phyloP scores from a whole-genome alignment of 1,140 invertebrate genomes.

The Brachionus rubens region DNA sequence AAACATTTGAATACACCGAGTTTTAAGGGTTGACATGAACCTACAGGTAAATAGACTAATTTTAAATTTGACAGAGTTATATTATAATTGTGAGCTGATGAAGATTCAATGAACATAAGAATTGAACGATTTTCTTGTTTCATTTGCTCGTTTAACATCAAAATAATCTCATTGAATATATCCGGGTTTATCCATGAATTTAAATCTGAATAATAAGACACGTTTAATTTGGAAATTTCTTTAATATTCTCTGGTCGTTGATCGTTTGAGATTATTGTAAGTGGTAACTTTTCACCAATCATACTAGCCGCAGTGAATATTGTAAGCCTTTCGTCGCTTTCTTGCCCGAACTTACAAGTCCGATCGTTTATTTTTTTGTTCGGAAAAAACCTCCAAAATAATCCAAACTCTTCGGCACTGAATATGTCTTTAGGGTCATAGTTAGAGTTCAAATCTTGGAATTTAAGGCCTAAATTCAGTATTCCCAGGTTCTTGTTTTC shows the following conservation, averaged over 20 bases:
- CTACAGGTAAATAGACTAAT: neutral
- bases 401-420: neutral
- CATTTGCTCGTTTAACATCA: neutral
- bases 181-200: conserved; percentile 5
- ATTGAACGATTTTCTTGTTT: conserved; percentile 2
- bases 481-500: neutral
- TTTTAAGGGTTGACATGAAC: neutral
- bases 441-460: neutral
- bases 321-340: conserved; percentile 1
- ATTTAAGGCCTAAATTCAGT: neutral
- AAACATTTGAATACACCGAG: neutral
- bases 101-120: neutral
- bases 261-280: neutral
- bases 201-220: neutral
- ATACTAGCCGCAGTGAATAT: conserved; percentile 23
- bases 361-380: neutral
- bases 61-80: neutral
- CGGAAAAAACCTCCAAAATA: conserved; percentile 5
- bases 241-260: neutral
- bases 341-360: neutral
- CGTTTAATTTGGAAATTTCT: conserved; percentile 24
- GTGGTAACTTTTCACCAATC: conserved; percentile 3
- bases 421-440: conserved; percentile 1
- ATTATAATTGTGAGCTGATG: neutral
- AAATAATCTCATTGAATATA: neutral